These are phyloP conservation scores for Drosophila sechellia DNA, from an alignment of 1,140 invertebrate genomes.

Conservation along the genomic window DNA sequence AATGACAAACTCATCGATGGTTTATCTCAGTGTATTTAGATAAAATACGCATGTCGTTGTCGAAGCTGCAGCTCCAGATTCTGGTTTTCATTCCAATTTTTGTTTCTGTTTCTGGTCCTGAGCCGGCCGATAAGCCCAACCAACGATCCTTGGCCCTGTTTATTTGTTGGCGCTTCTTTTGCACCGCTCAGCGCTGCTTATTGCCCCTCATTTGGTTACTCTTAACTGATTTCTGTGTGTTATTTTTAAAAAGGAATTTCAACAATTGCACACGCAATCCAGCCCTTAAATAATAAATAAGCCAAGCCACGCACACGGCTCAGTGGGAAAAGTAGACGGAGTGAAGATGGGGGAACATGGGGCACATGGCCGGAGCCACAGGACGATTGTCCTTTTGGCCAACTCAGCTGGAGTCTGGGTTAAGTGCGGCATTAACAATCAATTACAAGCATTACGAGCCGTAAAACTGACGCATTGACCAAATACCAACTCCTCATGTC, in stretches of 20 bases:
- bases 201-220: constrained; percentile 38
- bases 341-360: neutral
- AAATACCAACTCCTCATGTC: constrained; percentile 52
- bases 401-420: constrained; percentile 63
- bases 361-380: constrained; percentile 19
- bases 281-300: constrained; percentile 66
- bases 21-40: neutral
- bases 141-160: constrained; percentile 28
- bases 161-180: neutral
- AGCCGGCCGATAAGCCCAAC: constrained; percentile 23
- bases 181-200: neutral
- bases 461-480: constrained; percentile 73
- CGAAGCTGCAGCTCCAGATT: constrained; percentile 27
- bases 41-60: constrained; percentile 34
- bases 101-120: neutral
- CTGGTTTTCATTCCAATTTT: neutral
- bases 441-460: constrained; percentile 75
- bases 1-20: too few species aligned
- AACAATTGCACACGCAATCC: constrained; percentile 60
- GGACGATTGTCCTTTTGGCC: constrained; percentile 51
- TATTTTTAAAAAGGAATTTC: constrained; percentile 54
- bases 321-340: neutral
- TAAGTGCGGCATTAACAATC: constrained; percentile 74
- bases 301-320: constrained; percentile 51
- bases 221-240: constrained; percentile 56